Evolutionary conservation across 2,797 vertebrate genomes (phyloP).

Genomic region (Hypotaenidia okinawae): DNA sequence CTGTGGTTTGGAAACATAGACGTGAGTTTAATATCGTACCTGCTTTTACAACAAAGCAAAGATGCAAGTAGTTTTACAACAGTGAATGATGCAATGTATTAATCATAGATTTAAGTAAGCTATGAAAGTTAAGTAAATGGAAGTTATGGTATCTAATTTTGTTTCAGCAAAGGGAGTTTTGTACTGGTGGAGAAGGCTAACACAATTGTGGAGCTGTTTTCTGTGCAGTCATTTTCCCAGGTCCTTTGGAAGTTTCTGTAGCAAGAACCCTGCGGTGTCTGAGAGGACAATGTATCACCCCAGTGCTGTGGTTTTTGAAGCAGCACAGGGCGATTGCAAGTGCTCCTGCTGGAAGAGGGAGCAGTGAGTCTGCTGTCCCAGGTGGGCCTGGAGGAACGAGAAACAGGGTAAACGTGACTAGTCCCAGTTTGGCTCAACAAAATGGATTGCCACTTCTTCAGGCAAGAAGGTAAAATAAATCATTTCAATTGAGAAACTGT

Average conservation of each 20-base stretch:
- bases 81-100: not conserved
- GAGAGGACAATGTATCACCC: not conserved
- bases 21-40: not conserved
- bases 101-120: not conserved
- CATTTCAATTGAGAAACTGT: not conserved
- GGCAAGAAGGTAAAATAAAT: constrained; percentile 1
- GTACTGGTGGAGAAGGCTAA: not conserved
- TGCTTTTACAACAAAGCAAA: not conserved
- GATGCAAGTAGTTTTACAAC: not conserved
- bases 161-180: not conserved
- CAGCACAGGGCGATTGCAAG: not conserved
- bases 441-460: not conserved
- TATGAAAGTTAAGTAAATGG: not conserved
- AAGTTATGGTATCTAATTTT: not conserved
- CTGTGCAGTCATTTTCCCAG: not conserved
- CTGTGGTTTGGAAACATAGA: not conserved
- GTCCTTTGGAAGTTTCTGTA: not conserved
- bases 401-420: not conserved
- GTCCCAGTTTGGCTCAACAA: not conserved
- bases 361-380: not conserved
- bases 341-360: not conserved
- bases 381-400: not conserved
- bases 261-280: not conserved
- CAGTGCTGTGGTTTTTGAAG: not conserved
- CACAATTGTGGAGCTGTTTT: not conserved